Conservation (phyloP, 2,888 invertebrate genomes). For the Agonum fuliginosum region DNA sequence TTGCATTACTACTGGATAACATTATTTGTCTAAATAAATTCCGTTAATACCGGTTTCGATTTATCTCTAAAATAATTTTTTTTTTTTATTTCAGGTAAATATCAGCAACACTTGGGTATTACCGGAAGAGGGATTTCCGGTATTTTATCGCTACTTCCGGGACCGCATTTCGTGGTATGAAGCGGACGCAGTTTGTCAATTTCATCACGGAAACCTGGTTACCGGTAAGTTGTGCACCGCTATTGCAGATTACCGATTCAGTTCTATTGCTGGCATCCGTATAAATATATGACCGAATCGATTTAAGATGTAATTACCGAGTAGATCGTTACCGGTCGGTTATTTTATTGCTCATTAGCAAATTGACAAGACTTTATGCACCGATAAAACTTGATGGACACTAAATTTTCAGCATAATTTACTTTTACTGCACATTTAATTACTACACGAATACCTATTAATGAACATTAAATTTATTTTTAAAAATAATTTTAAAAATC, state of each 20-base stretch:
- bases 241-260: slow-evolving; percentile 25
- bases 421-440: too few relatives aligned
- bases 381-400: slow-evolving; percentile 18
- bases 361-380: slow-evolving; percentile 15
- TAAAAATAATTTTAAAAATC: too few relatives aligned
- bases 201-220: slow-evolving; percentile 87
- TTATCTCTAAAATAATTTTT: neutral
- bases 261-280: neutral
- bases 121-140: slow-evolving; percentile 87
- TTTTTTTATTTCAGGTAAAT: slow-evolving; percentile 79
- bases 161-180: slow-evolving; percentile 91
- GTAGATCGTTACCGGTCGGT: neutral
- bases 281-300: slow-evolving; percentile 12
- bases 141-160: slow-evolving; percentile 88
- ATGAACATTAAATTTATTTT: too few relatives aligned
- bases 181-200: slow-evolving; percentile 88
- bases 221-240: slow-evolving; percentile 81
- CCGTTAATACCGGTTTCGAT: neutral
- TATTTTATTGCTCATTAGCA: slow-evolving; percentile 33
- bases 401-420: neutral
- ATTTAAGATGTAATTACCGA: slow-evolving; percentile 30
- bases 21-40: slow-evolving; percentile 1
- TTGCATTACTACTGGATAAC: too few relatives aligned
- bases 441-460: too few relatives aligned
- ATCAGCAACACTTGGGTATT: slow-evolving; percentile 89